These are phyloP conservation scores for Lucilia sericata DNA, from an alignment of 1,140 invertebrate genomes.

Conservation along the genomic window DNA sequence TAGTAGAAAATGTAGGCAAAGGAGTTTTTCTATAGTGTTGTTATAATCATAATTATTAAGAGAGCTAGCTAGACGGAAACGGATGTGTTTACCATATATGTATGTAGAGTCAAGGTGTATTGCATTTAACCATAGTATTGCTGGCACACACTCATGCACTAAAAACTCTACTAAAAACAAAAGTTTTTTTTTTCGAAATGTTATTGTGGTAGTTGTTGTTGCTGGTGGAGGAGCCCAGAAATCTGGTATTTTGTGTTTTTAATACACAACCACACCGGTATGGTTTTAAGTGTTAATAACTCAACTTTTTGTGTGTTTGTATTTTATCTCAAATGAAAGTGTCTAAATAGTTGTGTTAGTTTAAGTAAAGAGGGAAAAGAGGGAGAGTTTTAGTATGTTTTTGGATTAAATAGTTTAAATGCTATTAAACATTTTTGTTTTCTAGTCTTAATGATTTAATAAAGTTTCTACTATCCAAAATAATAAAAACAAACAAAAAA, in stretches of 20 bases:
- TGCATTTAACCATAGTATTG: background rate
- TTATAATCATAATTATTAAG: slow-evolving; percentile 40
- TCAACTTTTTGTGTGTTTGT: slow-evolving; percentile 35
- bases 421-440: slow-evolving; percentile 22
- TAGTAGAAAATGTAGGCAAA: background rate
- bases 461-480: background rate
- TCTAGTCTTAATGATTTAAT: slow-evolving; percentile 18
- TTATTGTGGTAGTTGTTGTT: background rate
- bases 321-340: background rate
- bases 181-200: background rate
- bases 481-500: background rate
- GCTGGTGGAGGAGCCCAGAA: background rate
- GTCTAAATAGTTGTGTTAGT: background rate
- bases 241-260: slow-evolving; percentile 37
- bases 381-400: background rate
- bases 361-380: background rate
- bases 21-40: background rate
- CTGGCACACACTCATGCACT: background rate
- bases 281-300: slow-evolving; percentile 42
- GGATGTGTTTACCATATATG: slow-evolving; percentile 25
- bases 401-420: slow-evolving; percentile 32
- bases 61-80: slow-evolving; percentile 16
- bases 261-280: slow-evolving; percentile 2
- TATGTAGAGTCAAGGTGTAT: background rate
- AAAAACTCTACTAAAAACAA: background rate